Evolutionary conservation across 1,140 invertebrate species (phyloP).

Genomic region (Drosophila truncata): DNA sequence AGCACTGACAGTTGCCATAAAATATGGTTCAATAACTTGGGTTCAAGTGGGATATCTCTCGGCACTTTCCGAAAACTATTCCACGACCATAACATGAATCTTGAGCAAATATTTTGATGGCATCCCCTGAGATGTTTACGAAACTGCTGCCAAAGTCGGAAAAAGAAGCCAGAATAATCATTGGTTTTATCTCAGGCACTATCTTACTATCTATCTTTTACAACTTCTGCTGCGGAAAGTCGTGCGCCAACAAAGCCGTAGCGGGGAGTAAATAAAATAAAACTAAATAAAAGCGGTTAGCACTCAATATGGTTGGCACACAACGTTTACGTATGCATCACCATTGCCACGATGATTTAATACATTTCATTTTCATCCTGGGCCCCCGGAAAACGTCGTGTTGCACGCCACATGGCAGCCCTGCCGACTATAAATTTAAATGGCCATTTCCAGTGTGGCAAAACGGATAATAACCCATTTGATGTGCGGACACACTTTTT

Average conservation of each 20-base stretch:
- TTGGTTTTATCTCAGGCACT: constrained; percentile 24
- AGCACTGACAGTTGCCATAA: constrained; percentile 14
- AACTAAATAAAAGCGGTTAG: constrained; percentile 27
- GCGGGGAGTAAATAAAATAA: constrained; percentile 24
- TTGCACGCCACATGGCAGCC: constrained; percentile 34
- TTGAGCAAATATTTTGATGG: constrained; percentile 25
- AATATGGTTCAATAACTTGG: constrained; percentile 33
- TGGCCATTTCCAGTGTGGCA: constrained; percentile 46
- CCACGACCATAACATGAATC: background rate
- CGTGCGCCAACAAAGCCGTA: constrained; percentile 4
- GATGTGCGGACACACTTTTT: constrained; percentile 48
- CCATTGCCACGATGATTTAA: constrained; percentile 25
- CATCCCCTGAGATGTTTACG: constrained; percentile 18
- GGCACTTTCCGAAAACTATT: constrained; percentile 14
- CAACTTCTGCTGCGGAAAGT: constrained; percentile 8
- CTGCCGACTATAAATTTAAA: constrained; percentile 42
- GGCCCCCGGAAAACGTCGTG: constrained; percentile 11
- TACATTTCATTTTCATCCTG: constrained; percentile 35
- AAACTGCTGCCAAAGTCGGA: constrained; percentile 14
- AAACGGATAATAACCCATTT: constrained; percentile 54
- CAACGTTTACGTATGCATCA: constrained; percentile 29
- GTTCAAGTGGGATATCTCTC: constrained; percentile 4
- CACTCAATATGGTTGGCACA: constrained; percentile 19
- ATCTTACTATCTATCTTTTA: constrained; percentile 22
- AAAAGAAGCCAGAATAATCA: constrained; percentile 17